Conservation (phyloP, 2,797 vertebrate species). For the Lepilemur ruficaudatus region DNA sequence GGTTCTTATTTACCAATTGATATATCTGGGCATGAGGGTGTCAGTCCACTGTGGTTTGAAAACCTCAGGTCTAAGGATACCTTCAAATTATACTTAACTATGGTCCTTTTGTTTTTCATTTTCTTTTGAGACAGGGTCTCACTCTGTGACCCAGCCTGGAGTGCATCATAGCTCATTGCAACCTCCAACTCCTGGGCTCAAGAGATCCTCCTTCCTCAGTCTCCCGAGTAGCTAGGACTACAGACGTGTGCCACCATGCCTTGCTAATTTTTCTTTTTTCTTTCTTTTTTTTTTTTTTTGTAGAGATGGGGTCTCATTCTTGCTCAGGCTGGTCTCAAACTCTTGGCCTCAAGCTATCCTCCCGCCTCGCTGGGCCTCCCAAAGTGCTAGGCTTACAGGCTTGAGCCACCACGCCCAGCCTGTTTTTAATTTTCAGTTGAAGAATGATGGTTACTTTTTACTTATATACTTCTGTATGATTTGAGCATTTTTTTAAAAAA, state of each 20-base stretch:
- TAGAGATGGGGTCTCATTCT: not conserved
- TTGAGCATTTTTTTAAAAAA: not conserved
- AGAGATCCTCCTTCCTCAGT: not conserved
- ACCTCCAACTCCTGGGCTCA: not conserved
- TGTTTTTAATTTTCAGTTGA: slow-evolving; percentile 1
- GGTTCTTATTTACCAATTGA: not conserved
- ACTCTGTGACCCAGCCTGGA: not conserved
- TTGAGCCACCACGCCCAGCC: not conserved
- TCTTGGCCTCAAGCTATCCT: not conserved
- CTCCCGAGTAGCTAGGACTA: not conserved
- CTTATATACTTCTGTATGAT: not conserved
- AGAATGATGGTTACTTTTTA: not conserved
- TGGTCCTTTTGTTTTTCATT: not conserved
- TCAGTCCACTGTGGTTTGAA: not conserved
- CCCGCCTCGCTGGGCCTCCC: not conserved
- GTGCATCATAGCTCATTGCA: not conserved
- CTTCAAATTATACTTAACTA: not conserved
- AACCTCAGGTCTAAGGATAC: not conserved
- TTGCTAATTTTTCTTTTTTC: not conserved
- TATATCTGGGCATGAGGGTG: too few species aligned
- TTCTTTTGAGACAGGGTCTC: not conserved
- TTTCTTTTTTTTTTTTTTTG: not conserved
- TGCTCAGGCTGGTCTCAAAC: not conserved
- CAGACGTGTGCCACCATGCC: not conserved
- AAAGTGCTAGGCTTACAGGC: not conserved